These are phyloP conservation scores for Drosophila novamexicana DNA, from an alignment of 1,140 invertebrate species.

Conservation along the genomic window DNA sequence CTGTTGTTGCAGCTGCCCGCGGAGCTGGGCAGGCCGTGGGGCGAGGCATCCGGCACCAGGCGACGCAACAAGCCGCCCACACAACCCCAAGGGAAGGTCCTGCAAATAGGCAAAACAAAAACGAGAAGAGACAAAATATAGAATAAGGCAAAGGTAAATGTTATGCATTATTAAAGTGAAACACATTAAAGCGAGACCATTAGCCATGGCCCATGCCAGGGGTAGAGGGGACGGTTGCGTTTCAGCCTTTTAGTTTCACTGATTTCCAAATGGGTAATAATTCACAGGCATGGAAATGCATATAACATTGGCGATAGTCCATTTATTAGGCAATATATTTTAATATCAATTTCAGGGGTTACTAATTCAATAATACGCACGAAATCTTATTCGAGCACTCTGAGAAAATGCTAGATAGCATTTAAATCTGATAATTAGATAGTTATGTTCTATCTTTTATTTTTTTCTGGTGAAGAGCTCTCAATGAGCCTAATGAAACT, in stretches of 20 bases:
- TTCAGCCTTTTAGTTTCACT: not conserved
- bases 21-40: conserved; percentile 81
- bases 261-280: conserved; percentile 42
- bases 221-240: not conserved
- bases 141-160: conserved; percentile 68
- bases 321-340: conserved; percentile 9
- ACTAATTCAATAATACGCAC: not conserved
- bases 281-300: conserved; percentile 25
- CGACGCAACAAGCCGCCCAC: conserved; percentile 87
- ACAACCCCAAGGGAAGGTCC: conserved; percentile 89
- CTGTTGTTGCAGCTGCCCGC: conserved; percentile 16
- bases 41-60: conserved; percentile 88
- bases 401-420: not conserved
- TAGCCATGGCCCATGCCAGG: conserved; percentile 54
- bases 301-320: not conserved
- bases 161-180: conserved; percentile 80
- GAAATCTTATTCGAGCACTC: not conserved
- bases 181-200: conserved; percentile 75
- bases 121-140: conserved; percentile 20
- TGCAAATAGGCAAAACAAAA: conserved; percentile 79
- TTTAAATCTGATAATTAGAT: not conserved
- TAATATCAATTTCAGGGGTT: not conserved
- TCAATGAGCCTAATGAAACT: no score
- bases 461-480: no score
- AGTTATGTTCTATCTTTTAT: not conserved